A percentile compares a stretch with the other conserved stretches of the same genome.
phyloP scores from a whole-genome alignment of 2,113 vertebrate genomes.

The Gymnorhina tibicen region DNA sequence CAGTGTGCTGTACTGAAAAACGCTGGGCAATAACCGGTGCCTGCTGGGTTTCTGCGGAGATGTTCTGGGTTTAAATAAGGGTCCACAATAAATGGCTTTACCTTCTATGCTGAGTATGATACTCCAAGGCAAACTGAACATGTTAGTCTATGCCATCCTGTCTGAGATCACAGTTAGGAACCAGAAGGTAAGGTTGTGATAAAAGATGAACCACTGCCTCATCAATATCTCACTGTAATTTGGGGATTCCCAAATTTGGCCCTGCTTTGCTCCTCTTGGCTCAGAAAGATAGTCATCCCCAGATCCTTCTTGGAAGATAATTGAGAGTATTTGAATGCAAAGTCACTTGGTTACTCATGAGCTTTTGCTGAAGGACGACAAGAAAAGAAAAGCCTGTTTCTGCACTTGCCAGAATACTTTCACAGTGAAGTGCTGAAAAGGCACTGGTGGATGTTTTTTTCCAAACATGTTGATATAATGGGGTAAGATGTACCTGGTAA shows the following conservation, averaged over 20 bases:
- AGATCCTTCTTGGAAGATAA: neutral
- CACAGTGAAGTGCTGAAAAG: neutral
- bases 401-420: neutral
- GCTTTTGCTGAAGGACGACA: neutral
- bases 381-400: neutral
- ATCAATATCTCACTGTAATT: neutral
- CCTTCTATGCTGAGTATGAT: neutral
- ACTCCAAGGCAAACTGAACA: neutral
- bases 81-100: neutral
- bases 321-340: neutral
- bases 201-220: neutral
- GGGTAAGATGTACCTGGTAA: neutral
- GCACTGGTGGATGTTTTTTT: neutral
- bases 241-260: neutral
- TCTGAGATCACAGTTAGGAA: neutral
- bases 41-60: neutral
- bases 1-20: neutral
- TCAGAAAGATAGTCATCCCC: neutral
- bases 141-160: neutral
- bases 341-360: neutral
- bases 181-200: neutral
- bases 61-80: neutral
- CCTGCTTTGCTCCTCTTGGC: neutral
- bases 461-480: neutral
- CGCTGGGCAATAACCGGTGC: neutral